These are phyloP conservation scores for Salpingus planirostris DNA, from an alignment of 2,888 invertebrate genomes.

Conservation along the genomic window DNA sequence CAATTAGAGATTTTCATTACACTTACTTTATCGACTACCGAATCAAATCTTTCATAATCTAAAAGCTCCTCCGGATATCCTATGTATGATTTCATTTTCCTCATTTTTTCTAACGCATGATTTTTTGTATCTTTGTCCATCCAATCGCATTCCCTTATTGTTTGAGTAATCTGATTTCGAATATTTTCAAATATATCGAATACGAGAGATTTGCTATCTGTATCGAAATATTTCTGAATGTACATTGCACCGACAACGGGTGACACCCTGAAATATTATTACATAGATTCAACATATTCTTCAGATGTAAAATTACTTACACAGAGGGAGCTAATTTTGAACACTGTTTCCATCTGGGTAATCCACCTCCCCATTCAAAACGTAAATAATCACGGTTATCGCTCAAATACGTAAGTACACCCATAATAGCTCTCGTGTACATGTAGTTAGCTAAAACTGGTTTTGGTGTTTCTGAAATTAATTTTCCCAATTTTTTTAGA, in stretches of 20 bases:
- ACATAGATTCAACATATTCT: not conserved
- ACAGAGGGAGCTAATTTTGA: constrained; percentile 1
- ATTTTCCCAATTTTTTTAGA: constrained; percentile 9
- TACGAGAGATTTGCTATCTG: not conserved
- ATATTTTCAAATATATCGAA: constrained; percentile 1
- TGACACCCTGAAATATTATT: constrained; percentile 1
- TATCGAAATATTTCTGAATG: constrained; percentile 1
- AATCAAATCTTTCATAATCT: constrained; percentile 9
- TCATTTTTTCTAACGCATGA: constrained; percentile 18
- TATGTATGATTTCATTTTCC: constrained; percentile 13
- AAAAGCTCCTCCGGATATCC: constrained; percentile 11
- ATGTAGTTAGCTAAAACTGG: constrained; percentile 20
- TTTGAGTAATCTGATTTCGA: constrained; percentile 4
- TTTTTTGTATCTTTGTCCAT: constrained; percentile 21
- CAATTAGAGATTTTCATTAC: too few species aligned
- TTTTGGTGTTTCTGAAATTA: constrained; percentile 11
- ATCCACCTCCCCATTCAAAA: constrained; percentile 9
- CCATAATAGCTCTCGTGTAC: constrained; percentile 13
- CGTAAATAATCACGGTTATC: constrained; percentile 10
- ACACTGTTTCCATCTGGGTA: constrained; percentile 9
- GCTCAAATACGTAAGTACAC: constrained; percentile 11
- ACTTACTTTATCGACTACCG: constrained; percentile 6
- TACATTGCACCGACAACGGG: constrained; percentile 1
- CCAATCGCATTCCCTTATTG: constrained; percentile 21
- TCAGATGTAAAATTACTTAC: not conserved